Conservation (phyloP, 2,113 vertebrate species). For the Ciconia stormi region DNA sequence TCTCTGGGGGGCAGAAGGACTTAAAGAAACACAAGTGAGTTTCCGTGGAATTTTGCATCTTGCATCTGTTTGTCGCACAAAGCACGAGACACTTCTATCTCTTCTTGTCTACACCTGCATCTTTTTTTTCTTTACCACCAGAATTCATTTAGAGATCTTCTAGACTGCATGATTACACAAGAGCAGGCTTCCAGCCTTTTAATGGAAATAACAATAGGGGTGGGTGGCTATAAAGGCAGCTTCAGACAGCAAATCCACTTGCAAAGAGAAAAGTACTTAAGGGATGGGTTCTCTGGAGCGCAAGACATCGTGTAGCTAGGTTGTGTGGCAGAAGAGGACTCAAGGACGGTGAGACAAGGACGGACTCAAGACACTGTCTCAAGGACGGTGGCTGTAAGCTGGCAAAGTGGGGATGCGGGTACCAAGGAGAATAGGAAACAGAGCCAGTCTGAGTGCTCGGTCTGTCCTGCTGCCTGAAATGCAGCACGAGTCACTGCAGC, state of each 20-base stretch:
- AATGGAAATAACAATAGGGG: neutral
- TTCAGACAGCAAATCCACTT: neutral
- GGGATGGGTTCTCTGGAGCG: neutral
- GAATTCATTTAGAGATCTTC: neutral
- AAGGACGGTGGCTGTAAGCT: neutral
- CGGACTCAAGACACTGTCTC: too few relatives aligned
- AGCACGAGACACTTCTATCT: neutral
- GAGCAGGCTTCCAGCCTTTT: neutral
- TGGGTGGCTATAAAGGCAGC: neutral
- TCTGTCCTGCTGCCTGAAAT: neutral
- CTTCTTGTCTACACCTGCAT: neutral
- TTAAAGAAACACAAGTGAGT: neutral
- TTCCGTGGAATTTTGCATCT: neutral
- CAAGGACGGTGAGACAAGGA: neutral
- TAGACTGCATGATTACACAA: neutral
- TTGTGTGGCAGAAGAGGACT: neutral
- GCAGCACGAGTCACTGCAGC: neutral
- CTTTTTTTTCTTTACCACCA: neutral
- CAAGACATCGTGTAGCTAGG: neutral
- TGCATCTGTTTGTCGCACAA: neutral
- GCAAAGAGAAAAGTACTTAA: neutral
- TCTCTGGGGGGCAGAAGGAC: neutral
- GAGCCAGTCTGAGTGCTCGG: neutral
- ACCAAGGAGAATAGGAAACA: neutral
- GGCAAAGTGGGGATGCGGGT: neutral